Evolutionary conservation across 92 coral and sea anemone genomes (phyloP), one percentile per base, ranked within the genome.

Genomic region (Parazoanthus atlanticus): DNA sequence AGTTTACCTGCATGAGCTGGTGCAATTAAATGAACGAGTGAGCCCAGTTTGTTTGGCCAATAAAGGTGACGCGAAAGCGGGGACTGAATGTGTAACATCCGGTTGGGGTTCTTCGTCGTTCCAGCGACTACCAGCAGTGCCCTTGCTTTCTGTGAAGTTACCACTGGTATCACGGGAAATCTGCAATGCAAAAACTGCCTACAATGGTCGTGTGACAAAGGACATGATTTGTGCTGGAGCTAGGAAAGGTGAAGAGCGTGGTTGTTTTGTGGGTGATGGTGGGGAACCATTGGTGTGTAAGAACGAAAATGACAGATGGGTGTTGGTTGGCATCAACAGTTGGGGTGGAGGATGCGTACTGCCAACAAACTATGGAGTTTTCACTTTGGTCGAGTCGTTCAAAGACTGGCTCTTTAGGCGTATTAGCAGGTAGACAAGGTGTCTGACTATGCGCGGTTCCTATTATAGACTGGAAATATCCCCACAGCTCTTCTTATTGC

Each of bases 261-360:
- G 90, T 34, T 96, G 98, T 88, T 89, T 85, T 78, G 79, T 79
- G 11, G 98, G 97, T 33, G 98, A 94, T 85, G 96, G 96, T 0
- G 98, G 98, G 41, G 92, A 97, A 40, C 92, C 98, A 26, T 94
- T 96, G 30, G 92, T 94, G 97, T 96, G 97, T 74, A 88, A 90
- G 84, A 87, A 75, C 74, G 64, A 85, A 7, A 64, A 90, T 19
- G 89, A 89, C 80, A 85, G 86, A 85, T 94, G 96, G 94, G 88
- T 91, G 89, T 89, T 94, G 66, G 94, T 91, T 32, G 98, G 94
- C 64, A 65, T 96, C 15, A 94, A 90, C 79, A 96, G 97, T 89
- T 95, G 93, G 93, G 96, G 96, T 17, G 92, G 93, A 88, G 96
- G 96, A 6, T 96, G 98, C 61, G 94, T 93, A 36, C 85, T 92